A percentile compares a stretch with the other conserved stretches of the same genome.
phyloP scores from a whole-genome alignment of 2,888 invertebrate genomes.

The Ennomos quercinarius region DNA sequence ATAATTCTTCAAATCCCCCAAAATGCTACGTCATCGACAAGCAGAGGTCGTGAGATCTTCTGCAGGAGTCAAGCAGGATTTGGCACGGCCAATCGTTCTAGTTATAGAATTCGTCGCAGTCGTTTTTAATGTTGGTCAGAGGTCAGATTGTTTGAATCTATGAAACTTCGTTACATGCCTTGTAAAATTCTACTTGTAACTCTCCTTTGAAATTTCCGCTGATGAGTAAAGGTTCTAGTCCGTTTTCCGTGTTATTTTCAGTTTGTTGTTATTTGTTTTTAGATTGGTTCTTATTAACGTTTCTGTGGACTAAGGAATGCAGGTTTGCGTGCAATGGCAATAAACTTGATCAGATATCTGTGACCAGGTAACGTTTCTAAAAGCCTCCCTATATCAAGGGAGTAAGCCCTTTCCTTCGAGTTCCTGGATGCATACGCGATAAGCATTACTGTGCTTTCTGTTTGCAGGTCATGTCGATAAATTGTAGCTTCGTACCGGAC shows the following conservation, averaged over 20 bases:
- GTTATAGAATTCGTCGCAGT: slow-evolving; percentile 45
- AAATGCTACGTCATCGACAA: not conserved
- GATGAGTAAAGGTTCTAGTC: too few species aligned
- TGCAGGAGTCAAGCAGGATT: slow-evolving; percentile 45
- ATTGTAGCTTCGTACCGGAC: slow-evolving; percentile 31
- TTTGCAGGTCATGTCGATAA: slow-evolving; percentile 33
- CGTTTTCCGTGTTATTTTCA: too few species aligned
- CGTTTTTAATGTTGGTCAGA: slow-evolving; percentile 36
- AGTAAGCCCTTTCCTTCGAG: slow-evolving; percentile 7
- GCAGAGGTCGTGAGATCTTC: slow-evolving; percentile 43
- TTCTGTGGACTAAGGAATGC: slow-evolving; percentile 27
- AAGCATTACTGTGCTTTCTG: slow-evolving; percentile 31
- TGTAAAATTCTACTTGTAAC: not conserved
- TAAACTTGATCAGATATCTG: slow-evolving; percentile 39
- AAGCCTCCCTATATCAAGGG: slow-evolving; percentile 15
- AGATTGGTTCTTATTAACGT: not conserved
- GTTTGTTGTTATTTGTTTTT: too few species aligned
- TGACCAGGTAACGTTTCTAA: slow-evolving; percentile 12
- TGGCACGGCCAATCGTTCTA: slow-evolving; percentile 44
- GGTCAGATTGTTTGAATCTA: slow-evolving; percentile 26
- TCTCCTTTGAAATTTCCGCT: too few species aligned
- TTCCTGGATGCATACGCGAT: slow-evolving; percentile 29
- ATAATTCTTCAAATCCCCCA: not conserved
- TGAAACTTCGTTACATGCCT: not conserved
- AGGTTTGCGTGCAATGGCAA: slow-evolving; percentile 43